These are phyloP conservation scores for Nematostella vectensis DNA, from an alignment of 92 coral and sea anemone species.

Conservation along the genomic window DNA sequence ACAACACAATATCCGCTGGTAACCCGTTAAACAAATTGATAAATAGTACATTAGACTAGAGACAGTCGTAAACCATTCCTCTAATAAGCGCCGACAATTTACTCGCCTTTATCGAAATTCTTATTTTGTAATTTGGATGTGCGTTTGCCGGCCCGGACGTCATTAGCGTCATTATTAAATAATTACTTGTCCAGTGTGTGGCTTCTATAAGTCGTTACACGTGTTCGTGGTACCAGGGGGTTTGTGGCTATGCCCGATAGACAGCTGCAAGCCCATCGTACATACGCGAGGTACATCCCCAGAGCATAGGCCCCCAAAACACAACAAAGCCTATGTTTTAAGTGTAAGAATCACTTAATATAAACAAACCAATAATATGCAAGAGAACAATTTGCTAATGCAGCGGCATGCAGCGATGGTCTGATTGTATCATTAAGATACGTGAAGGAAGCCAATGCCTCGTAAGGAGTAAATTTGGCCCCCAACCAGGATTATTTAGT, in stretches of 20 bases:
- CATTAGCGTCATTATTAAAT: constrained; percentile 3
- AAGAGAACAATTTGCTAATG: no score
- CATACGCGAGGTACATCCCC: no score
- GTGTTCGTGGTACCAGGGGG: background rate
- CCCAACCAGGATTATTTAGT: constrained; percentile 62
- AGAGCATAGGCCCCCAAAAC: no score
- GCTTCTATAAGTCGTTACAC: background rate
- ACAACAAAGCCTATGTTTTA: no score
- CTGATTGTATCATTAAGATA: no score
- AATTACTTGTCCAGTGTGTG: background rate
- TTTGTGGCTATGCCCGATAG: no score
- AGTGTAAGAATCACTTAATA: no score
- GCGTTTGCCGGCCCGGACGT: background rate
- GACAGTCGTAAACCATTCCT: background rate
- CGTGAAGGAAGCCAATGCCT: background rate
- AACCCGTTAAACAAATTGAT: constrained; percentile 3
- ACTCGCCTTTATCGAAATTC: background rate
- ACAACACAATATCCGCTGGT: constrained; percentile 11
- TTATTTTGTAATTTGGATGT: background rate
- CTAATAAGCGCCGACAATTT: background rate
- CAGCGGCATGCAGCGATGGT: no score
- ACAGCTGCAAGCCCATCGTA: no score
- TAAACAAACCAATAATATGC: no score
- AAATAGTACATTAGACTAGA: background rate
- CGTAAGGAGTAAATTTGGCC: constrained; percentile 8